Base-by-base conservation (phyloP, 2,113 vertebrate species). In the Ceratotherium simum region DNA sequence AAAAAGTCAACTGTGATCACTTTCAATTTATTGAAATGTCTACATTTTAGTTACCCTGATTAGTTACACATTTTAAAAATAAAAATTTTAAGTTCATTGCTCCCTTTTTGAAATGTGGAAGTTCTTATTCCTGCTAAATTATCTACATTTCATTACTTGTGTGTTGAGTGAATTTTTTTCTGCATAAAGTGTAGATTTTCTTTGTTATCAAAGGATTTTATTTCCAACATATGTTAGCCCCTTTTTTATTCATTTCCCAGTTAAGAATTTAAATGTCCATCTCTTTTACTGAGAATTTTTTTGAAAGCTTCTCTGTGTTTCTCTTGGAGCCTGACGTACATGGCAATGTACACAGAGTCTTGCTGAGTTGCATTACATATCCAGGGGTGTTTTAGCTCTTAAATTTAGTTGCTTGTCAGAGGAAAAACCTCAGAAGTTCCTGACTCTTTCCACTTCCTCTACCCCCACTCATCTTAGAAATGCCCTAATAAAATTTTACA, bases 401-500 rank as follows among this genome's bases (percentile, higher is more conserved):
- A 78, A 89, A 46, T 67, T 39, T 67, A 39, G 75, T 83, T 82
- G 48, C 56, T 79, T 25, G 8, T 95, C 87, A 94, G 58, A 95
- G 67, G 29, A 81, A 83, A 9, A 95, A 12, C 12, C 62, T 87
- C 20, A 12, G 60, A 90, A 67, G 7, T 91, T 84, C 72, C 70
- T 90, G 21, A 46, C 46, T 79, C 29, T 95, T 67, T 36, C 62
- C 9, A 58, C 10, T 92, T 54, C 36, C 29, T 56, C 42, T 33
- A 67, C 25, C 29, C 18, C 3, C 0, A 75, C 17, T 87, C 21
- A 87, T 92, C 90, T 97, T 93, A 95, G 70, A 94, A 94, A 95
- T 51, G 18, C 62, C 10, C 17, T 69, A 95, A 94, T 92, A 93
- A 96, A 96, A 95, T 81, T 58, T 90, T 93, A 80, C 27, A 79